Conservation (phyloP, 1,140 invertebrate species). For the Proctacanthus coquilletti region DNA sequence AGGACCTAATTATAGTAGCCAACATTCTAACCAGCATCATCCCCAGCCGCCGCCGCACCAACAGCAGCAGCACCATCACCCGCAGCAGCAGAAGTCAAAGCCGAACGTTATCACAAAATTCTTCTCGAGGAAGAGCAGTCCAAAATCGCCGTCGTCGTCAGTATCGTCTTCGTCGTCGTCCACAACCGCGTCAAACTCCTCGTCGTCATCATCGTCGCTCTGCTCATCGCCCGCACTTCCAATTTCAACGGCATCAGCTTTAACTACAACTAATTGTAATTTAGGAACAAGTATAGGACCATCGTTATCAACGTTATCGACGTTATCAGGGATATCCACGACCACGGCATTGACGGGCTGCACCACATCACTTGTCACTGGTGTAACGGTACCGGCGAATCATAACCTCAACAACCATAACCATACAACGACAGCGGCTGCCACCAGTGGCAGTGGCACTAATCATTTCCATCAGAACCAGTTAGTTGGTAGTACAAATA, state of each 20-base stretch:
- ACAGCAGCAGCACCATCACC: slow-evolving; percentile 4
- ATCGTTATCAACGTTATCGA: neutral
- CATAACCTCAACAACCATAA: no score
- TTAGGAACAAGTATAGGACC: neutral
- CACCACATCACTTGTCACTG: no score
- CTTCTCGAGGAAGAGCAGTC: slow-evolving; percentile 27
- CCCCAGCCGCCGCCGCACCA: neutral
- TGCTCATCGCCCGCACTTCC: slow-evolving; percentile 2
- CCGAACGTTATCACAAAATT: slow-evolving; percentile 28
- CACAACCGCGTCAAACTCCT: slow-evolving; percentile 8
- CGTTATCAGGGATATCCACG: no score
- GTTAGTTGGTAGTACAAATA: neutral
- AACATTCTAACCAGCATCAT: slow-evolving; percentile 3
- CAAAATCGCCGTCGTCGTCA: slow-evolving; percentile 19
- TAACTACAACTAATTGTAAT: neutral
- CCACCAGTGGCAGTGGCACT: neutral
- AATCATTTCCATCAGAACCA: neutral
- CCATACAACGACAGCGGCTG: neutral
- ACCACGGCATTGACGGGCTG: no score
- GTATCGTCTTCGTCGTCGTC: slow-evolving; percentile 6
- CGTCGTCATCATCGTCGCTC: slow-evolving; percentile 5
- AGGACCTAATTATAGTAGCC: neutral
- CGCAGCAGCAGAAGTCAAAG: slow-evolving; percentile 20
- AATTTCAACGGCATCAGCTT: slow-evolving; percentile 5
- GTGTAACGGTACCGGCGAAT: no score